Percentiles rank a stretch among this genome's conserved stretches.
phyloP scores from a whole-genome alignment of 2,888 invertebrate species.

The Nycteola revayana region DNA sequence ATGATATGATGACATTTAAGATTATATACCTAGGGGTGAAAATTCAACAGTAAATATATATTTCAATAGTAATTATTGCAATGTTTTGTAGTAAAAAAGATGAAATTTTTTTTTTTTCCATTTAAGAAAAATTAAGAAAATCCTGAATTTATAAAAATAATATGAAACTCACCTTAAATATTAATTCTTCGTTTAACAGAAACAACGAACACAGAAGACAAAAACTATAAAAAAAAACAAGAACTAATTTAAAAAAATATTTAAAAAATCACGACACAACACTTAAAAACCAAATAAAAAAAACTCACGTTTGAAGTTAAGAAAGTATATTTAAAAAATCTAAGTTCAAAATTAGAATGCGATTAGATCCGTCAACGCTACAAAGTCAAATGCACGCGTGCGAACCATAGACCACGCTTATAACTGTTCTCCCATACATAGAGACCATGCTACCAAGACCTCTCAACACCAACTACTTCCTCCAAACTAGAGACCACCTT shows the following conservation, averaged over 20 bases:
- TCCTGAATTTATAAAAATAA: not conserved
- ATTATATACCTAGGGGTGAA: no score
- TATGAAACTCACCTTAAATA: constrained; percentile 35
- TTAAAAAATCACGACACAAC: constrained; percentile 36
- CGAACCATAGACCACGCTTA: constrained; percentile 40
- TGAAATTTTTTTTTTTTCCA: no score
- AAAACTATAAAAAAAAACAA: constrained; percentile 34
- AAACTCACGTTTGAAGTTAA: constrained; percentile 38
- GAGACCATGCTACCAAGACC: constrained; percentile 24
- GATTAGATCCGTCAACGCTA: constrained; percentile 36
- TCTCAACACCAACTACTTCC: constrained; percentile 1
- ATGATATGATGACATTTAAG: no score
- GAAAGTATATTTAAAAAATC: no score
- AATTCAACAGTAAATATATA: no score
- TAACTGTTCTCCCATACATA: constrained; percentile 35
- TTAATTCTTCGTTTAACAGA: constrained; percentile 21
- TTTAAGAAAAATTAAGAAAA: not conserved
- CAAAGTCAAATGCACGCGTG: constrained; percentile 41
- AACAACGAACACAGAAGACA: constrained; percentile 30
- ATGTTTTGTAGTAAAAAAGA: no score
- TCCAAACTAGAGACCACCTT: constrained; percentile 8
- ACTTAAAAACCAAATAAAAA: constrained; percentile 25
- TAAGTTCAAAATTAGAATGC: constrained; percentile 31
- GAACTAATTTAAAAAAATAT: constrained; percentile 17
- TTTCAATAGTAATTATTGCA: no score